phyloP scores from a whole-genome alignment of 2,797 vertebrate genomes.

The Parotocinclus haroldoi region DNA sequence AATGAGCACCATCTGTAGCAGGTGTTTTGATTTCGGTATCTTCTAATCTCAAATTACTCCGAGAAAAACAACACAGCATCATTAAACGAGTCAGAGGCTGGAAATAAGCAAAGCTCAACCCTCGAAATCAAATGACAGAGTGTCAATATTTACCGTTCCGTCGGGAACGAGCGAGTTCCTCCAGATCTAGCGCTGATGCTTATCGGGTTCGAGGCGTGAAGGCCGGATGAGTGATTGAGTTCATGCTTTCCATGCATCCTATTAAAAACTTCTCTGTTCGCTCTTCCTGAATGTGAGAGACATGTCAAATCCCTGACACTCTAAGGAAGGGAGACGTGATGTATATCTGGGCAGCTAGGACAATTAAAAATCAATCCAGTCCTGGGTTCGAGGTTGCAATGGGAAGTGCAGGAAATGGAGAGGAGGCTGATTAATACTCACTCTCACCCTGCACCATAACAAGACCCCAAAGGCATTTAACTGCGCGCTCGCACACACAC shows the following conservation, averaged over 20 bases:
- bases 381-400: conserved; percentile 70
- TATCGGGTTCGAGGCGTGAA: conserved; percentile 34
- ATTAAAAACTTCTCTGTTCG: conserved; percentile 18
- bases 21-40: conserved; percentile 1
- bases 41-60: background rate
- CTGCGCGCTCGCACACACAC: conserved; percentile 50
- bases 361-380: conserved; percentile 83
- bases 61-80: conserved; percentile 14
- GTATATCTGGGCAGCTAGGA: conserved; percentile 72
- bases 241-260: conserved; percentile 13
- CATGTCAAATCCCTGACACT: conserved; percentile 19
- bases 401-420: conserved; percentile 71
- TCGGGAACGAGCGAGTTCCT: conserved; percentile 18
- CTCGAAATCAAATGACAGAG: conserved; percentile 34
- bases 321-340: conserved; percentile 66
- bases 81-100: conserved; percentile 7
- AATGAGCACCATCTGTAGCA: background rate
- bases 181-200: conserved; percentile 25
- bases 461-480: conserved; percentile 71
- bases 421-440: conserved; percentile 75
- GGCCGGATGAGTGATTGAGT: conserved; percentile 38
- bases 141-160: conserved; percentile 45
- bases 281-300: conserved; percentile 21
- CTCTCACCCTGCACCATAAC: conserved; percentile 82
- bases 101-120: conserved; percentile 16